phyloP scores from a whole-genome alignment of 2,113 vertebrate species.

The Gnathonemus echidnorhynchus region DNA sequence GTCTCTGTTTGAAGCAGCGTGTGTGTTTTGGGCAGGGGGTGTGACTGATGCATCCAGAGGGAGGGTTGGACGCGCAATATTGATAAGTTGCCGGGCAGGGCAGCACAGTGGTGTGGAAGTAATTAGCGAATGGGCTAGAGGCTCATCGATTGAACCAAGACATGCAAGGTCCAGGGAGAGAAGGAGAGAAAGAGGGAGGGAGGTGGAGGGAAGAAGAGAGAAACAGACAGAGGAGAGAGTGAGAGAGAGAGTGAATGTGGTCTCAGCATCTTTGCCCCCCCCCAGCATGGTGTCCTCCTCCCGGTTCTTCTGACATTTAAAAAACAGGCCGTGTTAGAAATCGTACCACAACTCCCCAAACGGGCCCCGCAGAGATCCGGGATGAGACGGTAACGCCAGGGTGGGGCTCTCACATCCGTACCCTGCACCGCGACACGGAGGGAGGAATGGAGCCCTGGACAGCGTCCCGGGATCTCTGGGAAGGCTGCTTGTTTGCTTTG shows the following conservation, averaged over 20 bases:
- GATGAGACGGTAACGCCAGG: background rate
- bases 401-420: background rate
- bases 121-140: slow-evolving; percentile 11
- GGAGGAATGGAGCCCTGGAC: slow-evolving; percentile 38
- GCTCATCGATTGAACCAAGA: background rate
- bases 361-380: background rate
- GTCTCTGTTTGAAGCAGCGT: background rate
- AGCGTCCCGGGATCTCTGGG: slow-evolving; percentile 50
- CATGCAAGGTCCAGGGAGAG: background rate
- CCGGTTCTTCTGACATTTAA: background rate
- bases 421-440: background rate
- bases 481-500: slow-evolving; percentile 47
- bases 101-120: background rate
- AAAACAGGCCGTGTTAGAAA: background rate
- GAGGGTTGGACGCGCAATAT: background rate
- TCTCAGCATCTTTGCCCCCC: background rate
- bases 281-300: background rate
- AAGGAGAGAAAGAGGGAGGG: background rate
- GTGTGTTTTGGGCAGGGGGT: background rate
- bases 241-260: background rate
- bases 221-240: background rate
- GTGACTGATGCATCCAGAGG: background rate
- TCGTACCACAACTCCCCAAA: background rate
- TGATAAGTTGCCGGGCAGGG: slow-evolving; percentile 1
- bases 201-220: background rate